These are phyloP conservation scores for Leuctra nigra DNA, from an alignment of 2,888 invertebrate genomes.

Conservation along the genomic window DNA sequence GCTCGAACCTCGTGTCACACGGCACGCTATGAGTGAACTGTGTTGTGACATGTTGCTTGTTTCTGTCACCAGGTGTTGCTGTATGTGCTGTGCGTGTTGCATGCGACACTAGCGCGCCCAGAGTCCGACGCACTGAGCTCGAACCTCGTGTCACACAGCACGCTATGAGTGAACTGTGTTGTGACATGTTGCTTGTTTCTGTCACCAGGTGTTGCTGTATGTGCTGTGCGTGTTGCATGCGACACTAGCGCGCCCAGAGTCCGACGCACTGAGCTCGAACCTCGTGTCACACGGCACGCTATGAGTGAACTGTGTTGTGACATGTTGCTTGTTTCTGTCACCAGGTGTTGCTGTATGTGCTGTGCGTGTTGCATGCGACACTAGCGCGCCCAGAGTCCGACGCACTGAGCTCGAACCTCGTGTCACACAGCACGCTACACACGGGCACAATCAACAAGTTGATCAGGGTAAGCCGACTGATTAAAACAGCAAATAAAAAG, in stretches of 20 bases:
- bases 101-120: too few relatives aligned
- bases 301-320: too few relatives aligned
- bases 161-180: too few relatives aligned
- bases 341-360: not conserved
- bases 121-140: too few relatives aligned
- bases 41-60: not conserved
- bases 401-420: conserved; percentile 20
- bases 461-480: conserved; percentile 20
- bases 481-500: too few relatives aligned
- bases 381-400: conserved; percentile 7
- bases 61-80: not conserved
- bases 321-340: not conserved
- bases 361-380: not conserved
- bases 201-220: not conserved
- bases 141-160: not conserved
- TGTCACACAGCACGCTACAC: conserved; percentile 16
- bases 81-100: not conserved
- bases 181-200: not conserved
- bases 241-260: too few relatives aligned
- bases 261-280: too few relatives aligned
- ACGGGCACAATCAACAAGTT: conserved; percentile 18
- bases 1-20: too few relatives aligned
- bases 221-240: not conserved
- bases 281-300: not conserved
- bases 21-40: too few relatives aligned